phyloP scores from a whole-genome alignment of 1,140 invertebrate genomes.

The Neodiprion lecontei region DNA sequence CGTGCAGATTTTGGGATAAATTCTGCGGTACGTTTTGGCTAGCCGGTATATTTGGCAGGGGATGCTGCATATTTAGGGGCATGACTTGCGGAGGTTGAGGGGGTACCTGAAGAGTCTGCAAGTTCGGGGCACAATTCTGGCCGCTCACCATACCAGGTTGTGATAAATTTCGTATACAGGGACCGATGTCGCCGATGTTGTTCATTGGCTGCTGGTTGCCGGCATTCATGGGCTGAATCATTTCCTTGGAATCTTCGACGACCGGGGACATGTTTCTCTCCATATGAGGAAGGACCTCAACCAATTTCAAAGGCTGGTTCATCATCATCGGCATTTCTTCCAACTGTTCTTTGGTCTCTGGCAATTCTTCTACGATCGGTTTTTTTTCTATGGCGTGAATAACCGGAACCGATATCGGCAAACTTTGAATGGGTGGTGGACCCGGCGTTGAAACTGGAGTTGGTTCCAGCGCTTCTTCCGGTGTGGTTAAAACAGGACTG shows the following conservation, averaged over 20 bases:
- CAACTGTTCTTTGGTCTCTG: constrained; percentile 46
- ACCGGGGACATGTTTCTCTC: constrained; percentile 45
- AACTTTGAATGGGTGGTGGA: constrained; percentile 36
- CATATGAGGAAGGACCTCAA: constrained; percentile 45
- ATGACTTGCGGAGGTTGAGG: constrained; percentile 38
- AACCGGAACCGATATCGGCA: constrained; percentile 57
- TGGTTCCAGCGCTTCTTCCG: constrained; percentile 58
- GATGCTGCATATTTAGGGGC: constrained; percentile 56
- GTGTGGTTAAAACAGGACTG: constrained; percentile 45
- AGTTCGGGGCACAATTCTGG: constrained; percentile 25
- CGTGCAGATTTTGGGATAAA: constrained; percentile 43
- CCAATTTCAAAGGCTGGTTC: constrained; percentile 49
- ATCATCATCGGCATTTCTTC: constrained; percentile 43
- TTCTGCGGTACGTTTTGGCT: constrained; percentile 56
- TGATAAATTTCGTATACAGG: constrained; percentile 50
- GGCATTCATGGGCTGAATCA: constrained; percentile 17
- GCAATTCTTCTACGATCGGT: constrained; percentile 40
- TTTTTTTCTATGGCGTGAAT: constrained; percentile 56
- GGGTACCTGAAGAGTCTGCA: constrained; percentile 44
- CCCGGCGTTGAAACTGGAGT: constrained; percentile 24
- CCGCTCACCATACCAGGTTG: constrained; percentile 34
- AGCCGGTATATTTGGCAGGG: constrained; percentile 40
- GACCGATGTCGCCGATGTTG: constrained; percentile 45
- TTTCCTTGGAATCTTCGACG: constrained; percentile 24
- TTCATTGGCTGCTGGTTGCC: constrained; percentile 36